Evolutionary conservation across 2,888 invertebrate genomes (phyloP), one percentile per base, ranked within the genome.

Genomic region (Nebria brevicollis): DNA sequence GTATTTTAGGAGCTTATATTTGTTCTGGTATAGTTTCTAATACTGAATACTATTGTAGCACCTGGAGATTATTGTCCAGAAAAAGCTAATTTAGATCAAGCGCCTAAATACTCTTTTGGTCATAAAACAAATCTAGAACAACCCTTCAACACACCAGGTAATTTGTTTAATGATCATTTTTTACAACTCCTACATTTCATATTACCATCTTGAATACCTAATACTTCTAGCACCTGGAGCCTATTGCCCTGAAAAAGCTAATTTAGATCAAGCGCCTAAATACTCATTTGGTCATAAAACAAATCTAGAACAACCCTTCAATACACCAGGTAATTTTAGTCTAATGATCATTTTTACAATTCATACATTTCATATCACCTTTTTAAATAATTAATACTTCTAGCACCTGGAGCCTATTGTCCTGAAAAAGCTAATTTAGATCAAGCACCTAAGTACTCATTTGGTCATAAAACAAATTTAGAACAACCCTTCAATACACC

Each of bases 11-110:
- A 76, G 74, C 73, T 81, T 43, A 64, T 77, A 43, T 68, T 34
- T 75, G 65, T 72, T 42, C 80, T 26, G 6, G 34, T 34, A n/a
- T 66, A 20, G 13, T 66, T 66, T 13, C n/a, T 66, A 66, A 66
- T 66, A 20, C 15, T 66, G 7, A 15, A 11, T 11, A 66, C 25
- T 66, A 7, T 34, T 34, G 34, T 34, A 34, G 34, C 97, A 6
- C 97, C 97, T 0, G 96, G 93, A n/a, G 95, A 96, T 88, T 97
- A 97, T 88, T 93, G 95, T 88, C 94, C 96, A 0, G 93, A 94
- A 86, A 94, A 94, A 85, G 92, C 95, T 83, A 92, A 91, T 85
- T 91, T 91, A 77, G 93, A 93, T 85, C 91, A 90, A 84, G 92
- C 93, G 34, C 91, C 93, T 75, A 94, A 92, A 85, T 95, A 92